Evolutionary conservation across 2,797 vertebrate genomes (phyloP).

Genomic region (Alosa sapidissima): DNA sequence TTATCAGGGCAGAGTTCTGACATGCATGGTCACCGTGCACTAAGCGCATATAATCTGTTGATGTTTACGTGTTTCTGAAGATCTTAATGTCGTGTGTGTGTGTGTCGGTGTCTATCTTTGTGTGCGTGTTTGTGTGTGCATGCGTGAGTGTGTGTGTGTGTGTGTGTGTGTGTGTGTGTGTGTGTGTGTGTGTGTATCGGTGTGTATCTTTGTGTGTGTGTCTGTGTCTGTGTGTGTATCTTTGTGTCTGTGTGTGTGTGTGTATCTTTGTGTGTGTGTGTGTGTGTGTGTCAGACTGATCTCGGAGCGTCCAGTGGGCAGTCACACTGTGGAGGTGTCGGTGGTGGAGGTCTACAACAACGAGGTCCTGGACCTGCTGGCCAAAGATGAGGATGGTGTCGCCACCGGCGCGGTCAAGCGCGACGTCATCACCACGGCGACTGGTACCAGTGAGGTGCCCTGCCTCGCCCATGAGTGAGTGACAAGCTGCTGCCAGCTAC

Average conservation of each 20-base stretch:
- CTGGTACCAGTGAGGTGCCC: conserved; percentile 71
- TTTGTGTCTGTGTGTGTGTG: background rate
- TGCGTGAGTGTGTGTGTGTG: background rate
- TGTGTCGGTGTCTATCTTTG: background rate
- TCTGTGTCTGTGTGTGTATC: background rate
- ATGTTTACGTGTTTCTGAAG: too few relatives aligned
- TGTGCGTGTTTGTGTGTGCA: too few relatives aligned
- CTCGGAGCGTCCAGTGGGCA: conserved; percentile 66
- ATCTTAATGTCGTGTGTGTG: background rate
- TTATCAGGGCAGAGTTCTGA: too few relatives aligned
- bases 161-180: background rate
- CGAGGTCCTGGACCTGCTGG: conserved; percentile 83
- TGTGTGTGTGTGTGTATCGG: background rate
- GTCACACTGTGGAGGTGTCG: conserved; percentile 78
- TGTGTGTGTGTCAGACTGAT: conserved; percentile 71
- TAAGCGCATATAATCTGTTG: too few relatives aligned
- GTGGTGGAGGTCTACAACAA: conserved; percentile 87
- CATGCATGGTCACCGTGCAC: too few relatives aligned
- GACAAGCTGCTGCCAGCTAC: too few relatives aligned
- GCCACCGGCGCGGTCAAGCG: conserved; percentile 59
- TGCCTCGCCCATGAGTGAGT: conserved; percentile 76
- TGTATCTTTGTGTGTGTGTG: background rate
- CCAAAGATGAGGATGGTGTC: conserved; percentile 65
- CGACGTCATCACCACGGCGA: conserved; percentile 75
- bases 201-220: background rate